Conservation (phyloP, 2,888 invertebrate genomes). For the Myopa tessellatipennis region DNA sequence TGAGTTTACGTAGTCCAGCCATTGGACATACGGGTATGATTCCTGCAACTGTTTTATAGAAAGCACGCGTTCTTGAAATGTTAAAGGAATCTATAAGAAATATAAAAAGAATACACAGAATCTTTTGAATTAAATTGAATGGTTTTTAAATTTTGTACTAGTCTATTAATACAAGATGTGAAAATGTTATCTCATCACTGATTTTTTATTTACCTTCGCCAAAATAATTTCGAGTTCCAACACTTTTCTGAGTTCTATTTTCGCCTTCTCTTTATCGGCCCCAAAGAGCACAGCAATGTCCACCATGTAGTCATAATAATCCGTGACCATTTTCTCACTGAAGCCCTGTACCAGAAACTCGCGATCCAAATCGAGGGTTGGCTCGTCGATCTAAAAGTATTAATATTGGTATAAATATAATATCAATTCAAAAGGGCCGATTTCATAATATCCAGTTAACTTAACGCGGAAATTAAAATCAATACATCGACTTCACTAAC, state of each 20-base stretch:
- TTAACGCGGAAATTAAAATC: background rate
- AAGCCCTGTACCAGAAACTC: constrained; percentile 88
- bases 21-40: constrained; percentile 74
- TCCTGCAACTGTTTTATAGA: constrained; percentile 80
- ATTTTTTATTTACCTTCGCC: constrained; percentile 82
- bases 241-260: constrained; percentile 80
- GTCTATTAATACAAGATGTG: background rate
- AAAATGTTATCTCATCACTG: background rate
- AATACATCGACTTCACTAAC: background rate
- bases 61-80: constrained; percentile 90
- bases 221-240: constrained; percentile 89
- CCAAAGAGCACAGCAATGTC: constrained; percentile 88
- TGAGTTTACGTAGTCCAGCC: constrained; percentile 82
- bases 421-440: constrained; percentile 29
- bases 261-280: constrained; percentile 77
- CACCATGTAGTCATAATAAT: constrained; percentile 88
- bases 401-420: background rate
- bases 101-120: background rate
- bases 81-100: constrained; percentile 78
- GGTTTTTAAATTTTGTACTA: background rate
- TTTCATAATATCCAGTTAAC: background rate
- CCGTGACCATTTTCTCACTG: constrained; percentile 83
- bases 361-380: constrained; percentile 83
- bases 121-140: no score
- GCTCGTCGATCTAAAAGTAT: constrained; percentile 82